Conservation (phyloP, 2,888 invertebrate species). For the Nomada hirtipes region DNA sequence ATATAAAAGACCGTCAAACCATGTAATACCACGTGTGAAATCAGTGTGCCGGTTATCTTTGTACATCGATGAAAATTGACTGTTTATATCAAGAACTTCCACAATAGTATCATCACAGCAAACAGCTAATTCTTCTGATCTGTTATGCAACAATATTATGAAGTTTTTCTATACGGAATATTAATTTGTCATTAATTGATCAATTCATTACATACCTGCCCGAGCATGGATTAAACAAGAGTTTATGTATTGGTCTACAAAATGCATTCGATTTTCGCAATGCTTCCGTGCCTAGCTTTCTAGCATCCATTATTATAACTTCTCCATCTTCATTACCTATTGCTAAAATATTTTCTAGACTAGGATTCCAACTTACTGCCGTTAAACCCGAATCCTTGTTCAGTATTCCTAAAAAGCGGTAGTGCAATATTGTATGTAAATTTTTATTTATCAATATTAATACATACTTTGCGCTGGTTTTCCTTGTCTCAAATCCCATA, state of each 20-base stretch:
- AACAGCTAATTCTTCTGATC: conserved; percentile 84
- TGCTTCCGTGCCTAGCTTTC: conserved; percentile 83
- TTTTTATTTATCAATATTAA: neutral
- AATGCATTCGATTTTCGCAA: conserved; percentile 79
- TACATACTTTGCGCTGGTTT: conserved; percentile 79
- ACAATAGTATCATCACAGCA: conserved; percentile 85
- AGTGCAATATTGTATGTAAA: conserved; percentile 12
- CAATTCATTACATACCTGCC: conserved; percentile 64
- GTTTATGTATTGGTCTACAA: conserved; percentile 80
- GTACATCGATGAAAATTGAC: conserved; percentile 81
- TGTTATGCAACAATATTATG: conserved; percentile 57
- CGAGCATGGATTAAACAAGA: conserved; percentile 80
- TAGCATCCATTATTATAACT: conserved; percentile 85
- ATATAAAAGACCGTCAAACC: conserved; percentile 85
- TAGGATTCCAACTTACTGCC: conserved; percentile 83
- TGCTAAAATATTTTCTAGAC: conserved; percentile 83
- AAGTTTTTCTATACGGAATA: neutral
- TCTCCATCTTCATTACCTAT: conserved; percentile 86
- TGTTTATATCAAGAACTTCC: conserved; percentile 83
- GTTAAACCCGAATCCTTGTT: conserved; percentile 76
- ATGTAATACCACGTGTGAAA: conserved; percentile 86
- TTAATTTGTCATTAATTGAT: conserved; percentile 7
- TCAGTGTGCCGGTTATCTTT: conserved; percentile 85
- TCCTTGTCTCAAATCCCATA: conserved; percentile 81
- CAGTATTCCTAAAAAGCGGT: conserved; percentile 79